These are phyloP conservation scores for Menidia menidia DNA, from an alignment of 2,797 vertebrate species.

Conservation along the genomic window DNA sequence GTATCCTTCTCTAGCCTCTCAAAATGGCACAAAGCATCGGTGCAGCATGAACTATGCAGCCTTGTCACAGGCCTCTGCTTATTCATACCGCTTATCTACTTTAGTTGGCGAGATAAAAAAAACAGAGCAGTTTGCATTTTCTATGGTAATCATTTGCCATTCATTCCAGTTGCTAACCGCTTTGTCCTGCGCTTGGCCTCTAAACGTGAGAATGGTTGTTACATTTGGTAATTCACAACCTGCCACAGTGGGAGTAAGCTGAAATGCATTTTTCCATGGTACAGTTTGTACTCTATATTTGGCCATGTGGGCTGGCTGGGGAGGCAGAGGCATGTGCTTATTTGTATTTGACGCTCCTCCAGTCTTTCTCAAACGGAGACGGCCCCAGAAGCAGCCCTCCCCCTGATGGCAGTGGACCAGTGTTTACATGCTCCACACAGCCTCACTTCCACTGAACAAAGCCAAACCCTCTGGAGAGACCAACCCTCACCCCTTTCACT, in stretches of 20 bases:
- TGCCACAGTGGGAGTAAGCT: conserved; percentile 19
- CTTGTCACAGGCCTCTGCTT: not conserved
- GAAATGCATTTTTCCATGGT: conserved; percentile 34
- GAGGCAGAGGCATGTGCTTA: conserved; percentile 60
- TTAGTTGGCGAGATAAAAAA: not conserved
- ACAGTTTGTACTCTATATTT: conserved; percentile 62
- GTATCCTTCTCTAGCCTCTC: not conserved
- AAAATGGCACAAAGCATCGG: not conserved
- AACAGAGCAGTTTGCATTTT: not conserved
- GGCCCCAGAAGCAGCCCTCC: conserved; percentile 35
- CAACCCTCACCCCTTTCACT: conserved; percentile 53
- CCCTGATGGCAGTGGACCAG: conserved; percentile 55
- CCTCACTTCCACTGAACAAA: conserved; percentile 72
- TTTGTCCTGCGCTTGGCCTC: not conserved
- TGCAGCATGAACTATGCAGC: not conserved
- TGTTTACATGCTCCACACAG: conserved; percentile 79
- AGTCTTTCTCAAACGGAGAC: conserved; percentile 46
- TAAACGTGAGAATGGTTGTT: conserved; percentile 17
- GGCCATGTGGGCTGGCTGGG: conserved; percentile 48
- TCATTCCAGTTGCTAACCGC: not conserved
- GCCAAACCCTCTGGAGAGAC: conserved; percentile 56
- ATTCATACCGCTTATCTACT: not conserved
- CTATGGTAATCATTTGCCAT: not conserved
- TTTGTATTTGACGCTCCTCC: conserved; percentile 59
- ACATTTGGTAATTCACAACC: conserved; percentile 22